Conservation (phyloP, 2,888 invertebrate species). For the Protonemura montana region DNA sequence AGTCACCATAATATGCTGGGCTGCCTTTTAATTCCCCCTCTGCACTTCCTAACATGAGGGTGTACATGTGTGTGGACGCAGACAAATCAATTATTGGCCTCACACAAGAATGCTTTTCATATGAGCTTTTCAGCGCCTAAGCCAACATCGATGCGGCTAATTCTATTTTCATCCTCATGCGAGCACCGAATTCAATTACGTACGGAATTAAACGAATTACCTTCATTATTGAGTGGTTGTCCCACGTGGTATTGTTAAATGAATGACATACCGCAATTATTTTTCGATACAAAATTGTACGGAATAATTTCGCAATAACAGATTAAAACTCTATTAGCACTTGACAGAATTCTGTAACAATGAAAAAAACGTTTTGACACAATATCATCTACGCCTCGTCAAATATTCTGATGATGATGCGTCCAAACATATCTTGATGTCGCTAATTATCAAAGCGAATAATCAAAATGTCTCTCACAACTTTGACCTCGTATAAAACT, state of each 20-base stretch:
- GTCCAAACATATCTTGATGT: neutral
- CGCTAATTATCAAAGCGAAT: neutral
- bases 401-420: neutral
- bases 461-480: neutral
- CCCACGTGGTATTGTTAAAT: neutral
- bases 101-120: neutral
- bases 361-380: too few relatives aligned
- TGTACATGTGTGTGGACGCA: neutral
- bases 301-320: neutral
- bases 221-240: neutral
- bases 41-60: neutral
- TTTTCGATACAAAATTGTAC: neutral
- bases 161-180: neutral
- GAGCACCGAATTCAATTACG: neutral
- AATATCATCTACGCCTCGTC: neutral
- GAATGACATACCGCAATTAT: neutral
- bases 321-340: neutral
- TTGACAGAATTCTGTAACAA: too few relatives aligned
- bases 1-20: neutral
- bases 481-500: neutral
- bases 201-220: neutral
- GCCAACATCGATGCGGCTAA: neutral
- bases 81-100: neutral
- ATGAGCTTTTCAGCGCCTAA: neutral
- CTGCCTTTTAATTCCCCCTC: neutral